Percentiles rank a stretch among this genome's conserved stretches.
Evolutionary conservation across 2,113 vertebrate species (phyloP).

Genomic region (Oryzias celebensis): DNA sequence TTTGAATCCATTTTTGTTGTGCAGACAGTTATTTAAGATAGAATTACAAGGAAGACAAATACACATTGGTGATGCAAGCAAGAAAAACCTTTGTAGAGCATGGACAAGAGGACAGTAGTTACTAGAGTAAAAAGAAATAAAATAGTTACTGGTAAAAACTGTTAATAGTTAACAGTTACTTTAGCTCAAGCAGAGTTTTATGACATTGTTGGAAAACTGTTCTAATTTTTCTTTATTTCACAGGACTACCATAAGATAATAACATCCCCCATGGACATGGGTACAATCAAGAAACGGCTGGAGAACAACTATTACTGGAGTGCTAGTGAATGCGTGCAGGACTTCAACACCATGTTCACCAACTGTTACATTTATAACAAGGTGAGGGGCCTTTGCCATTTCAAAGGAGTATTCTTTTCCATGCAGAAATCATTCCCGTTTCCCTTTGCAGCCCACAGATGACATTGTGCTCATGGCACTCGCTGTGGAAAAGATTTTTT

Average conservation of each 20-base stretch:
- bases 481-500: constrained; percentile 93
- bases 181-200: neutral
- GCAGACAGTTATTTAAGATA: no score
- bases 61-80: no score
- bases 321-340: constrained; percentile 94
- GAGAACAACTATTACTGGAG: constrained; percentile 96
- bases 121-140: neutral
- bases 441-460: constrained; percentile 85
- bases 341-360: constrained; percentile 99
- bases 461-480: constrained; percentile 99
- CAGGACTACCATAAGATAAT: constrained; percentile 98
- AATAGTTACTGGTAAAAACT: no score
- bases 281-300: constrained; percentile 94
- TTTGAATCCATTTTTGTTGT: no score
- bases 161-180: neutral
- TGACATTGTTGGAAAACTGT: neutral
- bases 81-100: no score
- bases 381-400: constrained; percentile 69
- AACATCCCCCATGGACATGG: constrained; percentile 97
- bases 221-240: constrained; percentile 5
- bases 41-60: no score
- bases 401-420: neutral
- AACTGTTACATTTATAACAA: constrained; percentile 99
- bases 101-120: neutral
- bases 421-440: neutral